phyloP scores from a whole-genome alignment of 2,888 invertebrate genomes.

The Osmoderma eremita region DNA sequence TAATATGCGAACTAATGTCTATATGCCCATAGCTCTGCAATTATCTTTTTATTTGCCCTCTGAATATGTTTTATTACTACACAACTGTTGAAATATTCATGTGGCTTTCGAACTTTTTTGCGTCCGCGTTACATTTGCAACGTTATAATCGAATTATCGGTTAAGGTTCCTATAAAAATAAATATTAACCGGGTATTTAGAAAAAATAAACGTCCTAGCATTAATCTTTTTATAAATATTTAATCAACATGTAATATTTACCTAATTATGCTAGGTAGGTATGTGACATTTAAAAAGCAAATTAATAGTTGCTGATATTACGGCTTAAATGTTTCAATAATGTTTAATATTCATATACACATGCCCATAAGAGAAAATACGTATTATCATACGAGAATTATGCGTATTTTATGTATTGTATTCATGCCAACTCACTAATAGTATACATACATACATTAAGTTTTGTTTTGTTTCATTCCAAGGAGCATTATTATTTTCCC shows the following conservation, averaged over 20 bases:
- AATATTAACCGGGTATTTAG: conserved; percentile 1
- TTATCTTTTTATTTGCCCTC: conserved; percentile 25
- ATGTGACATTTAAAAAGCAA: too few relatives aligned
- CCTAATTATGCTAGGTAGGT: too few relatives aligned
- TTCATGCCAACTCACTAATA: too few relatives aligned
- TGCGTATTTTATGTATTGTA: too few relatives aligned
- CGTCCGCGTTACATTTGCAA: conserved; percentile 2
- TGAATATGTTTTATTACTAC: conserved; percentile 21
- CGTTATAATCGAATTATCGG: conserved; percentile 11
- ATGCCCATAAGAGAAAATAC: too few relatives aligned
- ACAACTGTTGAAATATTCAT: conserved; percentile 23
- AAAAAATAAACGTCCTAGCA: neutral
- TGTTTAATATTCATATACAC: too few relatives aligned
- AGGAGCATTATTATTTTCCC: too few relatives aligned
- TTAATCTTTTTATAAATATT: neutral
- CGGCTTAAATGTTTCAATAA: too few relatives aligned
- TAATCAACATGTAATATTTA: neutral
- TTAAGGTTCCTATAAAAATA: neutral
- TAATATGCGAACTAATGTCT: conserved; percentile 32
- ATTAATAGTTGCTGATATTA: too few relatives aligned
- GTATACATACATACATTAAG: too few relatives aligned
- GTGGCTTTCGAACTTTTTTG: neutral
- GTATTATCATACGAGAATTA: too few relatives aligned
- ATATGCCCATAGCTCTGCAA: conserved; percentile 15
- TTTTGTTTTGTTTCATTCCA: too few relatives aligned